A percentile compares a stretch with the other conserved stretches of the same genome.
Evolutionary conservation across 2,113 vertebrate species (phyloP).

Genomic region (Pleuronectes platessa): DNA sequence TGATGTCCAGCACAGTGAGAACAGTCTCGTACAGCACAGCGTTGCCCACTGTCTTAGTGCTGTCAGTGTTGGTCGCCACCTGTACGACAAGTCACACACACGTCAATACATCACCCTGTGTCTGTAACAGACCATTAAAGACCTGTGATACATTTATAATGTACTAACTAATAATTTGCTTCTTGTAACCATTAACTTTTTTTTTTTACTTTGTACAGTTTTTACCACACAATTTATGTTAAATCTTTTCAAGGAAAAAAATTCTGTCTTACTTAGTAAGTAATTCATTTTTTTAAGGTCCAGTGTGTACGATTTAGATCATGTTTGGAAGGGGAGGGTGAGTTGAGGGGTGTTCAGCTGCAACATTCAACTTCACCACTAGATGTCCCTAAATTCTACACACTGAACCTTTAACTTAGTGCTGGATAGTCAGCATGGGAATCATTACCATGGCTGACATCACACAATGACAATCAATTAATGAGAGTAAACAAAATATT

Average conservation of each 20-base stretch:
- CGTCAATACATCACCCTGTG: not conserved
- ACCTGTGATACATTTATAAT: not conserved
- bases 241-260: no score
- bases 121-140: not conserved
- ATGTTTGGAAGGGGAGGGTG: no score
- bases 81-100: conserved; percentile 44
- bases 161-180: not conserved
- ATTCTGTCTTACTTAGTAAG: no score
- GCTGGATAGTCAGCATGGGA: not conserved
- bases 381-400: no score
- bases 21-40: conserved; percentile 91
- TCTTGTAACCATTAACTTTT: not conserved
- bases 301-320: no score
- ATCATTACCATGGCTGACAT: not conserved
- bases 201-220: no score
- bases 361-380: no score
- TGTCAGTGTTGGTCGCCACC: conserved; percentile 94
- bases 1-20: conserved; percentile 89
- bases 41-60: conserved; percentile 88
- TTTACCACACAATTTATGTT: no score
- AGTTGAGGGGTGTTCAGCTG: no score
- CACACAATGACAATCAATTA: not conserved
- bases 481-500: not conserved
- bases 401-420: no score
- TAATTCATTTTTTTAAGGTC: no score